Evolutionary conservation across 92 coral and sea anemone genomes (phyloP).

Genomic region (Phymanthus crucifer): DNA sequence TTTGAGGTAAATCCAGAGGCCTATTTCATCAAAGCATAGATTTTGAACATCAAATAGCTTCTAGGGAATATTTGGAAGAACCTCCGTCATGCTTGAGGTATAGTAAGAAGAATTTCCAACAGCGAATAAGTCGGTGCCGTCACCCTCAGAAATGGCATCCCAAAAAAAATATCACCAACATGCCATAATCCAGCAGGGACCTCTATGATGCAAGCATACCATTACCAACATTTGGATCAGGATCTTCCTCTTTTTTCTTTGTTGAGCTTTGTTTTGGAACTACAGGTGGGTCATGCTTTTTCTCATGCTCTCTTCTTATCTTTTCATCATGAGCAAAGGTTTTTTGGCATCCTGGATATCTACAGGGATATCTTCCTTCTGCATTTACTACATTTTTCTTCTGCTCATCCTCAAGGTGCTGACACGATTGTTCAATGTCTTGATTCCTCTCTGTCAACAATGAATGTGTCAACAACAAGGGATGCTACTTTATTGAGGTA

Average conservation of each 20-base stretch:
- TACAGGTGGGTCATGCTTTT: constrained; percentile 62
- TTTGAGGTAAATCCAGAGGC: too few species aligned
- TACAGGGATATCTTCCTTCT: constrained; percentile 61
- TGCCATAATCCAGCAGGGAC: too few species aligned
- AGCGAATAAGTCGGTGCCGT: constrained; percentile 55
- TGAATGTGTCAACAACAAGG: constrained; percentile 59
- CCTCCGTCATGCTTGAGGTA: too few species aligned
- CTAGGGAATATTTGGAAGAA: too few species aligned
- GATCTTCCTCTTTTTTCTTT: not conserved
- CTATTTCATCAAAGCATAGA: too few species aligned
- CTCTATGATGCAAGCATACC: constrained; percentile 59
- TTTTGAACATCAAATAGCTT: too few species aligned
- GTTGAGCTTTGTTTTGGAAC: not conserved
- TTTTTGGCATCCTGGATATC: constrained; percentile 58
- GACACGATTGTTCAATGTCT: constrained; percentile 32
- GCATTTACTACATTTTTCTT: constrained; percentile 26
- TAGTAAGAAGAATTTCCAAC: too few species aligned
- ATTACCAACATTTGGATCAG: constrained; percentile 28
- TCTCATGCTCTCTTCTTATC: constrained; percentile 64
- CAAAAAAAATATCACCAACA: constrained; percentile 45
- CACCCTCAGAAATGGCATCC: constrained; percentile 62
- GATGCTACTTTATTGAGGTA: constrained; percentile 51
- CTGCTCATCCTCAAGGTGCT: constrained; percentile 35
- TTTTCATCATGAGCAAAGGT: constrained; percentile 68
- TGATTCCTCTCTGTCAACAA: constrained; percentile 57